Conservation (phyloP, 2,113 vertebrate genomes). For the Panthera uncia region DNA sequence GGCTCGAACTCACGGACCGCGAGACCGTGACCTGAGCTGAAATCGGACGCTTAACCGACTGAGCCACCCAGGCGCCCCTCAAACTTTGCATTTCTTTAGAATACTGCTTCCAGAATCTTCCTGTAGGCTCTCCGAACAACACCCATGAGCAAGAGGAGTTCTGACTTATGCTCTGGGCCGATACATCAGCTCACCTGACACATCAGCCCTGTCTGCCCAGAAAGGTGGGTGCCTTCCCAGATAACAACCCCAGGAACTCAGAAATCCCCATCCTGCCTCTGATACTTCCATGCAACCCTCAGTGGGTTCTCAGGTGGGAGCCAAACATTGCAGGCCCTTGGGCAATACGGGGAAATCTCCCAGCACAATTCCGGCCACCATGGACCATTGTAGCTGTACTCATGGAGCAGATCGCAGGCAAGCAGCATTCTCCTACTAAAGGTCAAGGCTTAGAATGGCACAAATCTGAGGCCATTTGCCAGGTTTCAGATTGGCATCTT, state of each 20-base stretch:
- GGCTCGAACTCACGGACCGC: too few relatives aligned
- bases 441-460: not conserved
- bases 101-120: not conserved
- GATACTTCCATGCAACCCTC: not conserved
- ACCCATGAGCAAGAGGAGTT: not conserved
- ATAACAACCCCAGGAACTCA: not conserved
- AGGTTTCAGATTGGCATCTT: not conserved
- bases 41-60: too few relatives aligned
- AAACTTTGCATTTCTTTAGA: not conserved
- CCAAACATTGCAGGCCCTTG: not conserved
- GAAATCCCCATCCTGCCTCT: not conserved
- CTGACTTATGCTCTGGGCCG: not conserved
- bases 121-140: not conserved
- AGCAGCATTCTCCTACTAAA: not conserved
- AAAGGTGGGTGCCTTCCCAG: not conserved
- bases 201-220: not conserved
- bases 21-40: too few relatives aligned
- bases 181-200: not conserved
- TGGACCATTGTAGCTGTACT: too few relatives aligned
- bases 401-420: not conserved
- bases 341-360: too few relatives aligned
- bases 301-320: not conserved
- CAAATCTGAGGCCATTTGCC: conserved; percentile 11
- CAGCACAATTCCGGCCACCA: not conserved
- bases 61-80: too few relatives aligned